These are phyloP conservation scores for Microcebus tavaratra DNA, from an alignment of 2,113 vertebrate species.

Conservation along the genomic window DNA sequence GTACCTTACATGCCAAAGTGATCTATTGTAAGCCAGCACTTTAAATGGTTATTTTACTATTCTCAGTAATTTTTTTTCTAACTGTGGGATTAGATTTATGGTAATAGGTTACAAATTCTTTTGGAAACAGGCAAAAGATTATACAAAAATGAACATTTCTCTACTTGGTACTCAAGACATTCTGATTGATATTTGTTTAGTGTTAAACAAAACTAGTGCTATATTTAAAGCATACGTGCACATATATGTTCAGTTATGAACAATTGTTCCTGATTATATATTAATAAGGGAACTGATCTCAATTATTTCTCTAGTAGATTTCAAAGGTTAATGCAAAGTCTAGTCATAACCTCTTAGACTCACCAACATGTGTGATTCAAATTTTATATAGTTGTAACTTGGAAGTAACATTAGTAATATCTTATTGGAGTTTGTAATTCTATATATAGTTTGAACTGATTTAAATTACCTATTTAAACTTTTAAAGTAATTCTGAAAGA, in stretches of 20 bases:
- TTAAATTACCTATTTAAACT: background rate
- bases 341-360: background rate
- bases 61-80: slow-evolving; percentile 61
- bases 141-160: background rate
- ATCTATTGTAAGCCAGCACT: slow-evolving; percentile 53
- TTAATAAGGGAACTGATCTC: background rate
- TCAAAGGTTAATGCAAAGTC: slow-evolving; percentile 4
- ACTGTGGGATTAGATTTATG: slow-evolving; percentile 44
- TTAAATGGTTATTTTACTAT: slow-evolving; percentile 67
- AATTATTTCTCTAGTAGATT: background rate
- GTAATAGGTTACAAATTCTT: slow-evolving; percentile 27
- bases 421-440: background rate
- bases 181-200: background rate
- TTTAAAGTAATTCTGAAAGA: background rate
- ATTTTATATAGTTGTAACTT: slow-evolving; percentile 30
- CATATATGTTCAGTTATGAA: background rate
- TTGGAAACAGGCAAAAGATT: background rate
- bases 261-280: background rate
- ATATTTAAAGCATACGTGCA: background rate
- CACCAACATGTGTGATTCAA: background rate
- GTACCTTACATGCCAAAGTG: slow-evolving; percentile 60
- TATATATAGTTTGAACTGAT: background rate
- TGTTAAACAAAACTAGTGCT: background rate
- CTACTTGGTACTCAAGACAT: background rate
- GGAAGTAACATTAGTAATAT: background rate